These are phyloP conservation scores for Lucilia cuprina DNA, from an alignment of 1,140 invertebrate species.

Conservation along the genomic window DNA sequence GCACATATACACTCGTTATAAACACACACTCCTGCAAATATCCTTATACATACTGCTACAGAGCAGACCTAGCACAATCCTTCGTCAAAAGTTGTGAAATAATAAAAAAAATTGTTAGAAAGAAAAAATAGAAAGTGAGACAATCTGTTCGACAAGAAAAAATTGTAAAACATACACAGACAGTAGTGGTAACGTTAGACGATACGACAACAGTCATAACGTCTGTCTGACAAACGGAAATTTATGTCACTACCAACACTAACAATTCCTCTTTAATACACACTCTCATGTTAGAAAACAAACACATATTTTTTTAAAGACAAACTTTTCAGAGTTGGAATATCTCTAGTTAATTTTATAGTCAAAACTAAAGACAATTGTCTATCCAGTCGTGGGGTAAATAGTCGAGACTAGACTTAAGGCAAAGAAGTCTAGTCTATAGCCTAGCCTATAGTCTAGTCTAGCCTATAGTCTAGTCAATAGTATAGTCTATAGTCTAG, in stretches of 20 bases:
- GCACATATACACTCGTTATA: neutral
- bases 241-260: conserved; percentile 32
- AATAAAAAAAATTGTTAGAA: neutral
- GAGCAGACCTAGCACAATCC: neutral
- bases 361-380: too few species aligned
- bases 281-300: neutral
- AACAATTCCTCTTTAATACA: neutral
- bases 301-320: too few species aligned
- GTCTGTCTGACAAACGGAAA: conserved; percentile 25
- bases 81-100: neutral
- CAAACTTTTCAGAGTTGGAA: too few species aligned
- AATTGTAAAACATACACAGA: neutral
- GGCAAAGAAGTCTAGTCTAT: too few species aligned
- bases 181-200: neutral
- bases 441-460: too few species aligned
- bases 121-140: conserved; percentile 30
- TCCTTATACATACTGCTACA: neutral
- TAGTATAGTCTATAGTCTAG: too few species aligned
- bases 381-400: too few species aligned
- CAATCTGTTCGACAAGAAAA: conserved; percentile 14
- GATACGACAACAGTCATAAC: neutral
- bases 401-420: too few species aligned
- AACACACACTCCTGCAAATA: neutral
- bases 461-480: too few species aligned
- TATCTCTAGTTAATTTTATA: neutral